Percentiles rank a stretch among this genome's conserved stretches.
Conservation (phyloP, 2,797 vertebrate species). For the Propithecus deckenii region DNA sequence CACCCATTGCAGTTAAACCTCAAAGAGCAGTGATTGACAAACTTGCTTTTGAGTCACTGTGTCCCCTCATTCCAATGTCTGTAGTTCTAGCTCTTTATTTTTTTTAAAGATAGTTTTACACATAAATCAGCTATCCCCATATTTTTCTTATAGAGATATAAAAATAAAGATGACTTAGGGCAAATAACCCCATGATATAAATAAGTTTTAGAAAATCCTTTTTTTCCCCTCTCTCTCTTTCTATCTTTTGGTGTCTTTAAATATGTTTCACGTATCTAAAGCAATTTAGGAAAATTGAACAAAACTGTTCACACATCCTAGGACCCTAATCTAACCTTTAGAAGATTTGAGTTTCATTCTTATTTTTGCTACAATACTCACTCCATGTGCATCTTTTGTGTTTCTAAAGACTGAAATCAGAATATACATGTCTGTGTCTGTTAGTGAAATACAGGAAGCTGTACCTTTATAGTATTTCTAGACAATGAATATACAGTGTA, state of each 20-base stretch:
- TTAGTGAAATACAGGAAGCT: constrained; percentile 27
- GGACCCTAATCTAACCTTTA: constrained; percentile 8
- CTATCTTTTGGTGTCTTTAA: constrained; percentile 24
- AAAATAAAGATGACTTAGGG: constrained; percentile 28
- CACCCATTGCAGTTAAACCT: neutral
- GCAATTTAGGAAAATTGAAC: constrained; percentile 53
- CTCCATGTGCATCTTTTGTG: constrained; percentile 54
- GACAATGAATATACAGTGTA: constrained; percentile 59
- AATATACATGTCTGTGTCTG: neutral
- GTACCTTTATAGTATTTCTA: constrained; percentile 54
- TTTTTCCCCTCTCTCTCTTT: neutral
- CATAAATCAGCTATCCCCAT: neutral
- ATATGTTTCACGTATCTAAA: constrained; percentile 26
- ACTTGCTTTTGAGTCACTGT: neutral
- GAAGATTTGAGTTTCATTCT: constrained; percentile 60
- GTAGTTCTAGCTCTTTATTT: neutral
- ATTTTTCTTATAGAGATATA: constrained; percentile 19
- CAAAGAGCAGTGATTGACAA: neutral
- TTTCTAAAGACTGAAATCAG: constrained; percentile 68
- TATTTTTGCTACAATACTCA: constrained; percentile 52
- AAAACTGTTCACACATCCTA: constrained; percentile 30
- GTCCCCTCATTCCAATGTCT: neutral
- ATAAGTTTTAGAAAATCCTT: neutral
- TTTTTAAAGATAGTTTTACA: constrained; percentile 30
- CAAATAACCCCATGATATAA: neutral